These are phyloP conservation scores for Caenorhabditis panamensis DNA, from an alignment of 2,888 invertebrate species.

Conservation along the genomic window DNA sequence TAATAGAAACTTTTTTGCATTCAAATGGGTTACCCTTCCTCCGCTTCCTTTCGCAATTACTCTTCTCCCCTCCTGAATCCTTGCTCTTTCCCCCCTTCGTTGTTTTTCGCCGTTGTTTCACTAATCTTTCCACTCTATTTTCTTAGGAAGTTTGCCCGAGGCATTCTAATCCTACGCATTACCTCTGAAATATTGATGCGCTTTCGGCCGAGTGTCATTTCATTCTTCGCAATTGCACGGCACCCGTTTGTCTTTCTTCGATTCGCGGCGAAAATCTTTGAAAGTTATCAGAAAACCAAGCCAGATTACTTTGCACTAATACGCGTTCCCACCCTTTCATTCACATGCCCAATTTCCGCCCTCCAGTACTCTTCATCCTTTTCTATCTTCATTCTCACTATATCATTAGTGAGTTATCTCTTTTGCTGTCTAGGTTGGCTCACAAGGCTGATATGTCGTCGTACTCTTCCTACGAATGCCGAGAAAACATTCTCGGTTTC, in stretches of 20 bases:
- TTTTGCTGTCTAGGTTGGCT: no score
- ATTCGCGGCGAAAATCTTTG: background rate
- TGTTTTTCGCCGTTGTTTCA: slow-evolving; percentile 16
- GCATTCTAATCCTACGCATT: slow-evolving; percentile 58
- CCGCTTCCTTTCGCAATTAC: slow-evolving; percentile 12
- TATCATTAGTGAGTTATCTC: no score
- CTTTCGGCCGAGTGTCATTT: slow-evolving; percentile 28
- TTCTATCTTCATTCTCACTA: background rate
- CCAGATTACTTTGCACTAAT: no score
- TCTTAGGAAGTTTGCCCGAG: slow-evolving; percentile 38
- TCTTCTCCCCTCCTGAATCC: slow-evolving; percentile 2
- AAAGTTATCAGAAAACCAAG: no score
- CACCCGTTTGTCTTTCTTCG: background rate
- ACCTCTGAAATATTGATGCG: slow-evolving; percentile 62
- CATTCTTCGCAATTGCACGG: background rate
- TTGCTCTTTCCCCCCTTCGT: slow-evolving; percentile 11
- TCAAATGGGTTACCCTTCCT: slow-evolving; percentile 13
- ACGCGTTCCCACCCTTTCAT: background rate
- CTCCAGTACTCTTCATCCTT: background rate
- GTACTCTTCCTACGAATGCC: no score
- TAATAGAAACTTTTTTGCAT: slow-evolving; percentile 10
- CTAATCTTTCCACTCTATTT: slow-evolving; percentile 39
- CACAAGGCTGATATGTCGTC: no score
- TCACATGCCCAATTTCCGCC: slow-evolving; percentile 10
- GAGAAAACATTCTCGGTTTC: no score